phyloP scores from a whole-genome alignment of 2,113 vertebrate genomes.

The Nothocercus nigrocapillus region DNA sequence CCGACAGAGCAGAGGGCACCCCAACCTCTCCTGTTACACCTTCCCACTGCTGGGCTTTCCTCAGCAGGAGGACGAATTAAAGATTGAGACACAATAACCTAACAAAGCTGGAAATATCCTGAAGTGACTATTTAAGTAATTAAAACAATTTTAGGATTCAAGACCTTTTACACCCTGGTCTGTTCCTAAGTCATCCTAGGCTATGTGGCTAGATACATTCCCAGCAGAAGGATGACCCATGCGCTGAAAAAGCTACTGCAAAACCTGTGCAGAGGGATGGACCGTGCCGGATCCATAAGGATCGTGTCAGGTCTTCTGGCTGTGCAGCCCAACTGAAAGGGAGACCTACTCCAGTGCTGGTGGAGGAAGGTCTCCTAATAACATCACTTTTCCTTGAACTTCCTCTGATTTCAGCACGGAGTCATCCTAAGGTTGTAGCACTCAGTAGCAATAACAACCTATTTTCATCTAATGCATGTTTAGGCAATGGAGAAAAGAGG shows the following conservation, averaged over 20 bases:
- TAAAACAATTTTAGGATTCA: not conserved
- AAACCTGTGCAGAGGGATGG: not conserved
- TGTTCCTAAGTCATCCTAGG: not conserved
- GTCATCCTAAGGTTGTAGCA: not conserved
- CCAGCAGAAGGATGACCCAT: not conserved
- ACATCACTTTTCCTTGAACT: not conserved
- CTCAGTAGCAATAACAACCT: not conserved
- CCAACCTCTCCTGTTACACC: not conserved
- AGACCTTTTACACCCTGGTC: not conserved
- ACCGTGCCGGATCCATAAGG: not conserved
- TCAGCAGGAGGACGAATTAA: not conserved
- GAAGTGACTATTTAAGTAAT: not conserved
- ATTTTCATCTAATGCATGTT: not conserved
- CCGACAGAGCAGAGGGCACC: not conserved
- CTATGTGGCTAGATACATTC: fast-evolving
- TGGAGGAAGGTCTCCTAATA: not conserved
- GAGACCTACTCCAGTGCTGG: not conserved
- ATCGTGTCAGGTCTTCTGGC: not conserved
- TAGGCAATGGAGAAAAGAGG: not conserved
- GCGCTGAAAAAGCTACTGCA: not conserved
- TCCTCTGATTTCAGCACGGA: not conserved
- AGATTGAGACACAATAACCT: not conserved
- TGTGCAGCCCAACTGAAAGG: not conserved
- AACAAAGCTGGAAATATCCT: not conserved
- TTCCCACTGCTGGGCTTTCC: not conserved